A percentile compares a stretch with the other conserved stretches of the same genome.
Conservation (phyloP, 2,888 invertebrate species). For the Conchocele bisecta region DNA sequence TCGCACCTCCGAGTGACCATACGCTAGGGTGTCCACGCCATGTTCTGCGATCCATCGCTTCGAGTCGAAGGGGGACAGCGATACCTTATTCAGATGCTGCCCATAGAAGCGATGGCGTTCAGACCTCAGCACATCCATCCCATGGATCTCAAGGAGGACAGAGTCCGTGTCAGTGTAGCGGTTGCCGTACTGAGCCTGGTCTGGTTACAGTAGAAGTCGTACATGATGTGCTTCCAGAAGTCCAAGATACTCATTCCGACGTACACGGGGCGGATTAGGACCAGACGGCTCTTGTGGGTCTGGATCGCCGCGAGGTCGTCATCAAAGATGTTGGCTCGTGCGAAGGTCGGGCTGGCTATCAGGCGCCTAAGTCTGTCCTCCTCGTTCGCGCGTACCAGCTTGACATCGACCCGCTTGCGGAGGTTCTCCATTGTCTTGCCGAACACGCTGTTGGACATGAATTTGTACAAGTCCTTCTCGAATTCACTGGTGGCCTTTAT, state of each 20-base stretch:
- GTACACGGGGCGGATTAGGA: neutral
- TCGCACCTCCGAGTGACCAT: neutral
- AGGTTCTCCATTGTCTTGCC: too few relatives aligned
- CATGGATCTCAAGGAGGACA: constrained; percentile 4
- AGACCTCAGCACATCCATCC: constrained; percentile 24
- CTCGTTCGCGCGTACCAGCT: constrained; percentile 16
- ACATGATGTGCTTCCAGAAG: neutral
- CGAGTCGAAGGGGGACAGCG: constrained; percentile 25
- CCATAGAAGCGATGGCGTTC: constrained; percentile 33
- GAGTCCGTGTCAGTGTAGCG: neutral
- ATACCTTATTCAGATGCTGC: constrained; percentile 31
- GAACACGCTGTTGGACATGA: neutral
- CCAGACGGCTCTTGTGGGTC: neutral
- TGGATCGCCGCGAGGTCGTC: too few relatives aligned
- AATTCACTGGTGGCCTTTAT: constrained; percentile 3
- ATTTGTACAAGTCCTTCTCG: neutral
- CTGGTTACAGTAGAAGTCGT: neutral
- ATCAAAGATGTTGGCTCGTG: neutral
- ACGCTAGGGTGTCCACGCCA: constrained; percentile 31
- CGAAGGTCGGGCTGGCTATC: constrained; percentile 20
- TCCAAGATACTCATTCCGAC: neutral
- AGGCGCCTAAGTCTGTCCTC: constrained; percentile 14
- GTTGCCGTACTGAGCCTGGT: neutral
- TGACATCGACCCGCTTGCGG: too few relatives aligned
- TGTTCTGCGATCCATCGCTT: constrained; percentile 41